Evolutionary conservation across 2,888 invertebrate genomes (phyloP).

Genomic region (Leptinotarsa juncta): DNA sequence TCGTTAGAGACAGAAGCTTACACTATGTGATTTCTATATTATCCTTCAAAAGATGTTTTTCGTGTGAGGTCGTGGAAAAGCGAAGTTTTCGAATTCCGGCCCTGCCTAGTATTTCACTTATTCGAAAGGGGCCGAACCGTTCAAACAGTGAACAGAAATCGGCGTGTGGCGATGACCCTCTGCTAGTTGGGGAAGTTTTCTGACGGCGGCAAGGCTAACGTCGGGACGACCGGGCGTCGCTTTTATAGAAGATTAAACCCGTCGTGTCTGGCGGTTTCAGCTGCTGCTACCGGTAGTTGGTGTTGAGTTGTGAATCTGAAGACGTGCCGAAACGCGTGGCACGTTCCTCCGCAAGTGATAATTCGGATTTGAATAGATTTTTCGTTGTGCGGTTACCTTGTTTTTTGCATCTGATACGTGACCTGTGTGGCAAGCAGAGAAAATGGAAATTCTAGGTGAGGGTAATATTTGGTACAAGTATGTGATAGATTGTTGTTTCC

Average conservation of each 20-base stretch:
- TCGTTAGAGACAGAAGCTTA: too few species aligned
- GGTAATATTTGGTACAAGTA: background rate
- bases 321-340: slow-evolving; percentile 33
- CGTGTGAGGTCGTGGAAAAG: too few species aligned
- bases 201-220: slow-evolving; percentile 55
- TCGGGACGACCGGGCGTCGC: slow-evolving; percentile 67
- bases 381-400: slow-evolving; percentile 1
- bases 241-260: slow-evolving; percentile 28
- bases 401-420: slow-evolving; percentile 3
- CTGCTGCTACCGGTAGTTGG: slow-evolving; percentile 22
- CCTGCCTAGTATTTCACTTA: background rate
- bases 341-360: slow-evolving; percentile 26
- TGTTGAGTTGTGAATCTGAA: slow-evolving; percentile 27
- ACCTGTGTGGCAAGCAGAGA: background rate
- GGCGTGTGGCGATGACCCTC: slow-evolving; percentile 13
- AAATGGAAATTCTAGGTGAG: background rate
- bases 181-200: slow-evolving; percentile 55
- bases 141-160: slow-evolving; percentile 13
- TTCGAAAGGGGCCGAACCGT: slow-evolving; percentile 15
- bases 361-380: slow-evolving; percentile 25
- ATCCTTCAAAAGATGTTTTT: too few species aligned
- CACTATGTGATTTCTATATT: too few species aligned
- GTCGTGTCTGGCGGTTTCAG: slow-evolving; percentile 28
- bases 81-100: background rate
- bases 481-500: background rate